Base-by-base conservation (phyloP, 2,888 invertebrate genomes). In the Phyllotreta cruciferae region DNA sequence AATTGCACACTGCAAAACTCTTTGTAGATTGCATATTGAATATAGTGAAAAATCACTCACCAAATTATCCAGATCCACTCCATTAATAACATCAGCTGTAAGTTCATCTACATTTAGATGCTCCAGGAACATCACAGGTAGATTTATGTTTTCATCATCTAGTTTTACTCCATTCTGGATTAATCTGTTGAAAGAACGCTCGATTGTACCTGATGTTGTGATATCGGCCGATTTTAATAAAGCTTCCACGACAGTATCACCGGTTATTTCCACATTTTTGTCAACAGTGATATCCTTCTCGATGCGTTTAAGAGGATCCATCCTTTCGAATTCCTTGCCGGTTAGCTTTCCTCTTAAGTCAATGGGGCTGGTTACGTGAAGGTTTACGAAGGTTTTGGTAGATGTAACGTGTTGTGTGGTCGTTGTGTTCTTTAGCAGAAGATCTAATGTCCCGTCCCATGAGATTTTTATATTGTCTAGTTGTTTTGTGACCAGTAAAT, bases 391-490 rank as follows among this genome's bases (percentile, higher is more conserved):
- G 6, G 70, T 71, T 71, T 85, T 85, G 0, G 69, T 39, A 1
- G 83, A 84, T 0, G 75, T 76, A 2, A 86, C 79, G 37, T 79
- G 70, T 71, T 85, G 85, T 0, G 78, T 75, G 38, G 79, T 72
- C 13, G 76, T 70, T 0, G 79, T 72, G 55, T 83, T 71, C 54
- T 77, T 80, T 10, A 83, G 71, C 44, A 86, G 72, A 9, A 84
- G 78, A 71, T 84, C 82, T 14, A 86, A 74, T 64, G 78, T 77
- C 3, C 72, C 71, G 39, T 69, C 66, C 9, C 82, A 72, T 11
- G 70, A 72, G 0, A 85, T 83, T 36, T 78, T 74, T 60, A 86
- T 82, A 49, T 82, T 79, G 74, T 85, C 84, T 14, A 86, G 73
- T 39, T 80, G 78, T 10, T 81, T 72, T 10, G 73, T 72, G n/a